Base-by-base conservation (phyloP, 1,140 invertebrate species). In the Pseudobourletiella spinata region DNA sequence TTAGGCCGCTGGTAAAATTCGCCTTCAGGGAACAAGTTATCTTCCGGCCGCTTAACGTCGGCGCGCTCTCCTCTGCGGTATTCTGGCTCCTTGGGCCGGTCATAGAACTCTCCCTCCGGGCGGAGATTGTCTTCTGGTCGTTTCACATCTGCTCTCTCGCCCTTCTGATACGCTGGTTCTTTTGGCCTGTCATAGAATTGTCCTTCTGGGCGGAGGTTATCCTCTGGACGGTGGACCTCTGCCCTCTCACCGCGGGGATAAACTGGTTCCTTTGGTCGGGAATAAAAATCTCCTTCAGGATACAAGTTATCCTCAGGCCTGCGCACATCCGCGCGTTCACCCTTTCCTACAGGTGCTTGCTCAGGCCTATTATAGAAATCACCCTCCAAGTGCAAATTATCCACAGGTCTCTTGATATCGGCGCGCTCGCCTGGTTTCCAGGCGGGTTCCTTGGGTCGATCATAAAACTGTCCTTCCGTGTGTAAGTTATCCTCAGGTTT, bases 311-410 rank as follows among this genome's bases (percentile, higher is more conserved):
- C 82, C 68, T 77, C 30, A 54, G 57, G 50, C 22, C 48, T 78
- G 25, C 74, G 76, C 1, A 77, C 71, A 11, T 73, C 70, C 3
- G 73, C 71, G 43, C 67, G 58, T 26, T 71, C 63, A 51, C 46
- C 80, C 61, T 22, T 14, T 22, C 3, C 2, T n/a, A 25, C 3
- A 8, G 54, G 11, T 14, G 18, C 16, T 43, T 43, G 35, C 28
- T 44, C 22, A 24, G 56, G 56, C 16, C 16, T 4, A 6, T 25
- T 48, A 35, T 64, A 64, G 25, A 64, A 64, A 4, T 59, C 46
- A 8, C 58, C 58, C 72, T 86, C 83, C 82, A 81, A 11, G 85
- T 82, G 78, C 0, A 86, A 71, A 72, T 86, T 86, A 67, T 86
- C 84, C 15, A 71, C 67, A 2, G 76, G 81, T 67, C 77, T 81